These are phyloP conservation scores for Fukomys damarensis DNA, from an alignment of 2,113 vertebrate genomes.

Conservation along the genomic window DNA sequence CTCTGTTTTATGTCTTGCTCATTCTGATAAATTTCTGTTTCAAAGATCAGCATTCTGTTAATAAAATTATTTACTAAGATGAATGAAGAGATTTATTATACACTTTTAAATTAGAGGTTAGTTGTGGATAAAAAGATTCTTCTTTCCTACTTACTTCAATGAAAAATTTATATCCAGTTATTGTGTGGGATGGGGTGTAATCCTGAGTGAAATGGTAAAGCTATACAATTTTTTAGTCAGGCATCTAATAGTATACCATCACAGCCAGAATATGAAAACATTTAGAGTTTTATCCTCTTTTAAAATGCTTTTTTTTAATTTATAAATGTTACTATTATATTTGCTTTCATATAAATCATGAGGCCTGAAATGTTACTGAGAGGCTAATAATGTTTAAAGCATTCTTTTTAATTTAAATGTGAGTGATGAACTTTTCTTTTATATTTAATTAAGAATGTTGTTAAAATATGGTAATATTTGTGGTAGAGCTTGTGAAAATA, in stretches of 20 bases:
- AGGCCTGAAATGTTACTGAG: slow-evolving; percentile 44
- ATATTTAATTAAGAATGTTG: slow-evolving; percentile 40
- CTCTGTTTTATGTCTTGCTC: slow-evolving; percentile 75
- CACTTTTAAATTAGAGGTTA: slow-evolving; percentile 72
- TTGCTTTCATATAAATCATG: slow-evolving; percentile 49
- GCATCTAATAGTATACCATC: slow-evolving; percentile 73
- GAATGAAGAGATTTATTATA: slow-evolving; percentile 67
- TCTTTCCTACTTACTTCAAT: slow-evolving; percentile 60
- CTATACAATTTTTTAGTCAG: slow-evolving; percentile 70
- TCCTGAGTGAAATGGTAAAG: not conserved
- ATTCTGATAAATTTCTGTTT: slow-evolving; percentile 74
- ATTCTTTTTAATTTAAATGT: slow-evolving; percentile 22
- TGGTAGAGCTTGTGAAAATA: slow-evolving; percentile 59
- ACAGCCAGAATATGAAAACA: slow-evolving; percentile 74
- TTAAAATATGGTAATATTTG: slow-evolving; percentile 31
- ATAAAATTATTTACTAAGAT: slow-evolving; percentile 68
- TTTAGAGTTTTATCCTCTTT: slow-evolving; percentile 36
- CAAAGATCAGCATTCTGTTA: slow-evolving; percentile 73
- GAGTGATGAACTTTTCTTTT: slow-evolving; percentile 64
- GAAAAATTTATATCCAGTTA: slow-evolving; percentile 30
- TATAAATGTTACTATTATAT: slow-evolving; percentile 72
- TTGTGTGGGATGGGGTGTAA: not conserved
- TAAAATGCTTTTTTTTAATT: slow-evolving; percentile 66
- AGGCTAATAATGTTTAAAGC: slow-evolving; percentile 52
- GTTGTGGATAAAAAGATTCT: slow-evolving; percentile 71